A percentile compares a stretch with the other conserved stretches of the same genome.
Conservation (phyloP, 1,140 invertebrate genomes). For the Heliconius nattereri region DNA sequence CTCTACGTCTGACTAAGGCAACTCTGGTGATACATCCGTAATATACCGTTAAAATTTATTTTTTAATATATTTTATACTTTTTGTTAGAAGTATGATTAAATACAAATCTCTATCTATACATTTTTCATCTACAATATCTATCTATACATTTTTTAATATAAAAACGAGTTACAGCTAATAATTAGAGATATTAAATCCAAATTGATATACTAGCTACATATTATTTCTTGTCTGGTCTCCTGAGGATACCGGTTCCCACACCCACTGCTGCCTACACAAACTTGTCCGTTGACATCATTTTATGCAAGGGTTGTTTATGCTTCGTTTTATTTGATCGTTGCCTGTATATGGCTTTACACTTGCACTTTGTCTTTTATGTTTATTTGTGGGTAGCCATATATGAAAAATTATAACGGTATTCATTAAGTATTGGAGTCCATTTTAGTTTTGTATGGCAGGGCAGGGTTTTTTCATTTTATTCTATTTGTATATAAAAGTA, state of each 20-base stretch:
- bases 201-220: conserved; percentile 8
- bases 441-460: too few relatives aligned
- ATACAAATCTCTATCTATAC: background rate
- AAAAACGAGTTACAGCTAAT: background rate
- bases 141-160: background rate
- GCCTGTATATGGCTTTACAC: conserved; percentile 10
- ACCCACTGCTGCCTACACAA: conserved; percentile 30
- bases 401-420: background rate
- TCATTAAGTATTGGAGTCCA: background rate
- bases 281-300: conserved; percentile 34
- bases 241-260: conserved; percentile 30
- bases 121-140: background rate
- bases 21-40: too few relatives aligned
- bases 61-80: too few relatives aligned
- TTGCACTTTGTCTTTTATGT: conserved; percentile 14
- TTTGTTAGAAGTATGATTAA: conserved; percentile 1
- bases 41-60: too few relatives aligned
- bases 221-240: background rate
- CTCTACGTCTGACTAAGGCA: too few relatives aligned
- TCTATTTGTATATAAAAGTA: background rate
- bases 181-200: background rate
- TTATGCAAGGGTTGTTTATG: conserved; percentile 31
- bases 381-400: background rate
- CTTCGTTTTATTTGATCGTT: conserved; percentile 2
- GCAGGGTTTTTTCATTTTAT: background rate